Evolutionary conservation across 2,113 vertebrate species (phyloP), one percentile per base, ranked within the genome.

Genomic region (Epinephelus cyanopodus): DNA sequence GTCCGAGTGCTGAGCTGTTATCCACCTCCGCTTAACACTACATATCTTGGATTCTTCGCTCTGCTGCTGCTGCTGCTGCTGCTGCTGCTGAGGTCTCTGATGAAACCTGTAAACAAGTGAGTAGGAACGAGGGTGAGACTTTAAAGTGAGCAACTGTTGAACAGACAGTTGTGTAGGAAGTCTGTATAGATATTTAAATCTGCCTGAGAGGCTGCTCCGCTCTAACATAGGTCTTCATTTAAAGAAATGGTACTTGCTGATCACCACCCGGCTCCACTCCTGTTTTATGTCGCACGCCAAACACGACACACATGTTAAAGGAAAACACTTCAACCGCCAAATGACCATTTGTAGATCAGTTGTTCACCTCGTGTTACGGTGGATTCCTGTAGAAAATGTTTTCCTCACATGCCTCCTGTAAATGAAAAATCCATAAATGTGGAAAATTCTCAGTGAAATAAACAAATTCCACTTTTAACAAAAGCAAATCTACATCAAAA

Each of bases 31-130:
- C 69, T 54, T 33, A 4, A 61, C 67, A 23, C 66, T 4, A 5
- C 61, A 77, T 81, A 47, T 60, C 82, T 83, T 3, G 8, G 74
- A 87, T 89, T 85, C 67, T 56, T 86, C 23, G 6, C 69, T 50
- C 37, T 14, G 66, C 64, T 56, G 72, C 23, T 23, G 63, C 27
- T 4, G 23, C 23, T 23, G 63, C 27, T 4, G 23, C 37, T 14
- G 66, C 64, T 56, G 72, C 23, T 23, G 63, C 27, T 4, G 23
- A 78, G 61, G 47, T 82, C 33, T 57, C 50, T 61, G 74, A 54
- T 29, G 14, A 50, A 53, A 78, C 37, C 39, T 48, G 39, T 14
- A 15, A 3, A 25, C 11, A 68, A 17, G 42, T 47, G 17, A 48
- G 50, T 0, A 48, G 33, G 61, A 73, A 29, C 12, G 50, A 33